These are phyloP conservation scores for Rapana venosa DNA, from an alignment of 2,888 invertebrate genomes.

Conservation along the genomic window DNA sequence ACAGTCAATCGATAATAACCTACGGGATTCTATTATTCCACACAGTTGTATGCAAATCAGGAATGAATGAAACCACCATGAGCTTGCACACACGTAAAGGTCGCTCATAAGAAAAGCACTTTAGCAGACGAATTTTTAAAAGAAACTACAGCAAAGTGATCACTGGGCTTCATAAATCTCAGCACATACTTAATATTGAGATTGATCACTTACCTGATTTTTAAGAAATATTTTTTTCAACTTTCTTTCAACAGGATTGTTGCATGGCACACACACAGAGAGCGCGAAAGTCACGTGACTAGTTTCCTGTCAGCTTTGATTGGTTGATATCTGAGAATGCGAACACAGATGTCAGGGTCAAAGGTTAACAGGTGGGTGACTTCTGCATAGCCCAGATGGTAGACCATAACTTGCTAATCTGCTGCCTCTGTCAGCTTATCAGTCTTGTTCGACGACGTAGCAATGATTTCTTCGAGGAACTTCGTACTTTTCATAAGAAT, in stretches of 20 bases:
- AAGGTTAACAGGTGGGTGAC: conserved; percentile 42
- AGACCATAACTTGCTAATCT: too few relatives aligned
- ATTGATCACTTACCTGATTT: conserved; percentile 43
- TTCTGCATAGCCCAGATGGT: too few relatives aligned
- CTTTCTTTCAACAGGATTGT: conserved; percentile 39
- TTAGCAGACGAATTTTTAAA: neutral
- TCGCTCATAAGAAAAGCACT: conserved; percentile 14
- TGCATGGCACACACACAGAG: conserved; percentile 11
- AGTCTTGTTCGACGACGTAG: too few relatives aligned
- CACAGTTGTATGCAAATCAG: conserved; percentile 55
- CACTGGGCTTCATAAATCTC: neutral
- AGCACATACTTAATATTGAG: neutral
- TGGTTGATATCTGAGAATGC: conserved; percentile 25
- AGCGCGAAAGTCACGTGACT: conserved; percentile 45
- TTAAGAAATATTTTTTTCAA: conserved; percentile 45
- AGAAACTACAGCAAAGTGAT: neutral
- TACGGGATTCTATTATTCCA: neutral
- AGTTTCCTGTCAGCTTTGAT: conserved; percentile 34
- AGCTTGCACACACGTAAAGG: conserved; percentile 5
- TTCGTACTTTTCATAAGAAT: too few relatives aligned
- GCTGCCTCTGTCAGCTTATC: too few relatives aligned
- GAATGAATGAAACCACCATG: conserved; percentile 54
- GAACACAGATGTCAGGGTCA: conserved; percentile 34
- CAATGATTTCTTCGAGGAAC: too few relatives aligned
- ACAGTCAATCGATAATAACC: neutral